Base-by-base conservation (phyloP, 2,113 vertebrate species). In the Myotis brandtii region DNA sequence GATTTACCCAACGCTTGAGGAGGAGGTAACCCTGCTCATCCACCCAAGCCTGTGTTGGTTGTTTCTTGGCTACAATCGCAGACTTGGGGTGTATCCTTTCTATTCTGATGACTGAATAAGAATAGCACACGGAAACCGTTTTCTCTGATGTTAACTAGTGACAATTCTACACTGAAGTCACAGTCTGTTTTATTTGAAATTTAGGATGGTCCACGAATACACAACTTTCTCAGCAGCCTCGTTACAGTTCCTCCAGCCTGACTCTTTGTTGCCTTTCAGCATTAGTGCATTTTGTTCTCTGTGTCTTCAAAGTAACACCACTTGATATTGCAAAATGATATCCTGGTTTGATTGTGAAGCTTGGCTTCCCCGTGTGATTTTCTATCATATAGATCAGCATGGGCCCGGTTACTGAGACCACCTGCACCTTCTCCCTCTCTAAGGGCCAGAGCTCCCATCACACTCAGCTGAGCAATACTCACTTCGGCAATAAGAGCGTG, bases 311-410 rank as follows among this genome's bases (percentile, higher is more conserved):
- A 32, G 54, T 18, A 46, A 66, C 62, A 73, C 34, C 32, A 62
- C 62, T 10, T 43, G 67, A 64, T 62, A 37, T 13, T 91, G 94
- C 54, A 89, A 85, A 91, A 75, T 1, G 12, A 54, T 25, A 43
- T 25, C 50, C 79, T 25, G 72, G n/a, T 81, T 95, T 93, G 62
- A 56, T 46, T 64, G 72, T n/a, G 95, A 77, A 82, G 64, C 9
- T 62, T 27, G 52, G 16, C 80, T 88, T 93, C 66, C 48, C 48
- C 52, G 76, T 48, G 84, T 77, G 70, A 62, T 54, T 70, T 91
- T 56, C 72, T 92, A 34, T 76, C 18, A 70, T 66, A 37, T 70
- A 86, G 73, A 50, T 93, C 83, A 85, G 87, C 40, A 25, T 67
- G 64, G 5, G 64, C 9, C 54, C 40, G 20, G 85, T 50, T 40